Evolutionary conservation across 2,113 vertebrate species (phyloP).

Genomic region (Reinhardtius hippoglossoides): DNA sequence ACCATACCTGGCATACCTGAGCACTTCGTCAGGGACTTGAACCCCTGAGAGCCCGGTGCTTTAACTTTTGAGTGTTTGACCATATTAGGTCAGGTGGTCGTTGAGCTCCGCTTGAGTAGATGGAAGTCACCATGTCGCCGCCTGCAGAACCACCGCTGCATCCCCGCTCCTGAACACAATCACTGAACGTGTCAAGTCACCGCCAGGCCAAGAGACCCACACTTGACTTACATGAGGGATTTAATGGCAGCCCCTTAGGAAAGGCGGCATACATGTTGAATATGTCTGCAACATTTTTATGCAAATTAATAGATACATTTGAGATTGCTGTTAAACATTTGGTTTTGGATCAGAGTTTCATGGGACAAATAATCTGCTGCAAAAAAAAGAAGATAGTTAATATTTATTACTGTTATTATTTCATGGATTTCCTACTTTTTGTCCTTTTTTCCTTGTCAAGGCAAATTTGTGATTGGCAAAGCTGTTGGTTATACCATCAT

Average conservation of each 20-base stretch:
- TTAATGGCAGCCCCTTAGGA: not conserved
- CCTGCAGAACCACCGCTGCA: slow-evolving; percentile 26
- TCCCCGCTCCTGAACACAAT: slow-evolving; percentile 48
- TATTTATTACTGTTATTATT: too few species aligned
- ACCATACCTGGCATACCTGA: slow-evolving; percentile 76
- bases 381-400: too few species aligned
- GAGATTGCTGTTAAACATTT: too few species aligned
- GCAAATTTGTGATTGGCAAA: too few species aligned
- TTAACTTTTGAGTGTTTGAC: slow-evolving; percentile 58
- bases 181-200: slow-evolving; percentile 33
- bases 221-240: slow-evolving; percentile 24
- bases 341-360: too few species aligned
- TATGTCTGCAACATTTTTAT: too few species aligned
- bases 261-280: too few species aligned
- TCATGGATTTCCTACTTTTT: too few species aligned
- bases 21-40: slow-evolving; percentile 63
- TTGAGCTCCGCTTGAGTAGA: slow-evolving; percentile 40
- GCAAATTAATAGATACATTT: too few species aligned
- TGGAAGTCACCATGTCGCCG: slow-evolving; percentile 39
- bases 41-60: slow-evolving; percentile 26
- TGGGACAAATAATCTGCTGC: too few species aligned
- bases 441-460: too few species aligned
- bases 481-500: too few species aligned
- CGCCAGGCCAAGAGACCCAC: slow-evolving; percentile 11
- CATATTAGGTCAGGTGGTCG: slow-evolving; percentile 64